Evolutionary conservation across 2,888 invertebrate genomes (phyloP), one percentile per base, ranked within the genome.

Genomic region (Gryllus longicercus): DNA sequence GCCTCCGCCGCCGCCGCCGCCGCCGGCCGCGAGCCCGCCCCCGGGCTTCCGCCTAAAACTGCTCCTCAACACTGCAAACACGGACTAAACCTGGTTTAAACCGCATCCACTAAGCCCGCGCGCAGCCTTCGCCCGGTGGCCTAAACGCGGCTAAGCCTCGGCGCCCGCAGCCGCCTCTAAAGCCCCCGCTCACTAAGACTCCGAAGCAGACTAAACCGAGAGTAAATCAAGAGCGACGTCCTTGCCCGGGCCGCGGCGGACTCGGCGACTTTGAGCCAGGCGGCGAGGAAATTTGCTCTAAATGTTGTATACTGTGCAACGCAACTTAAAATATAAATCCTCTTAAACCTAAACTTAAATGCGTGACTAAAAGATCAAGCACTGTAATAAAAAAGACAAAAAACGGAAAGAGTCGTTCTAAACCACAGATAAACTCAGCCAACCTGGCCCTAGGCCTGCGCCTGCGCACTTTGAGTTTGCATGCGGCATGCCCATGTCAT

Each of bases 191-290:
- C 63, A 63, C 63, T 63, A 63, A 63, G 63, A 63, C 63, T 63
- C 63, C 63, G 5, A n/a, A 63, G 63, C 14, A 63, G 63, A 63
- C 63, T 14, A 63, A 63, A 63, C 63, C 63, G 63, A 63, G 16
- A 63, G 63, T 63, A 63, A 63, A 63, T 63, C 63, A 63, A 63
- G 63, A 63, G 63, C 12, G 63, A 63, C 63, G 63, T 63, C 14
- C 63, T 63, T 63, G 63, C 63, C 63, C 63, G 63, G 63, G 63
- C 63, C 63, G 63, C 63, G 63, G 63, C 63, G 63, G 63, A 63
- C n/a, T 63, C n/a, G 5, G 5, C n/a, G 63, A 63, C 63, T 63
- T 63, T 63, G 12, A 63, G 16, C 14, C 63, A 63, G n/a, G 63
- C 63, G 63, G n/a, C n/a, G 12, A n/a, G 63, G n/a, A 63, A 63